A percentile compares a stretch with the other conserved stretches of the same genome.
These are phyloP conservation scores for Alfaro cultratus DNA, from an alignment of 2,797 vertebrate species.

Conservation along the genomic window DNA sequence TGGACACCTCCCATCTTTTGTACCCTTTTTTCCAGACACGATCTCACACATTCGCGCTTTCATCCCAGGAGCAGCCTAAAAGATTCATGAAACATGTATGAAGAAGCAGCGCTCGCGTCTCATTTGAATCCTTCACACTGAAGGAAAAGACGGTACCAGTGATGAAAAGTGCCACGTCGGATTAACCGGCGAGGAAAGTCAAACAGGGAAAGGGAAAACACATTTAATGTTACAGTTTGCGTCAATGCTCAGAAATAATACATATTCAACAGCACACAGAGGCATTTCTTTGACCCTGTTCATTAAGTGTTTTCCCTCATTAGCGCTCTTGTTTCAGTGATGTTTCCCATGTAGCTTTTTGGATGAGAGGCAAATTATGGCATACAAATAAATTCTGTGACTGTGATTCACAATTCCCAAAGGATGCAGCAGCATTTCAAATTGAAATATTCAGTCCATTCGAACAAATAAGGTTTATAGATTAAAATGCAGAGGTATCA, in stretches of 20 bases:
- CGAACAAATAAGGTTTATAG: not conserved
- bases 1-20: slow-evolving; percentile 75
- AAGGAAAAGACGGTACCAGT: slow-evolving; percentile 44
- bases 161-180: slow-evolving; percentile 38
- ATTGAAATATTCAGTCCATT: slow-evolving; percentile 31
- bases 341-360: slow-evolving; percentile 68
- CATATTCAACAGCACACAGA: slow-evolving; percentile 70
- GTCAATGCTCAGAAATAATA: slow-evolving; percentile 56
- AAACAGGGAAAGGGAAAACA: slow-evolving; percentile 28
- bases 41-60: slow-evolving; percentile 62
- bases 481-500: not conserved
- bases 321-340: slow-evolving; percentile 65
- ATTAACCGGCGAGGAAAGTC: slow-evolving; percentile 44
- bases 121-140: slow-evolving; percentile 61
- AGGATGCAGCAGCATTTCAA: slow-evolving; percentile 26
- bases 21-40: slow-evolving; percentile 70
- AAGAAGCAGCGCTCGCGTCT: slow-evolving; percentile 65
- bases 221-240: slow-evolving; percentile 51
- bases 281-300: slow-evolving; percentile 64
- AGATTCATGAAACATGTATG: slow-evolving; percentile 77
- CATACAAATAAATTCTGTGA: slow-evolving; percentile 49
- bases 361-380: slow-evolving; percentile 62
- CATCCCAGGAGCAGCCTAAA: slow-evolving; percentile 65
- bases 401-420: slow-evolving; percentile 54
- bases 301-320: slow-evolving; percentile 74